These are phyloP conservation scores for Idaea aversata DNA, from an alignment of 2,888 invertebrate genomes.

Conservation along the genomic window DNA sequence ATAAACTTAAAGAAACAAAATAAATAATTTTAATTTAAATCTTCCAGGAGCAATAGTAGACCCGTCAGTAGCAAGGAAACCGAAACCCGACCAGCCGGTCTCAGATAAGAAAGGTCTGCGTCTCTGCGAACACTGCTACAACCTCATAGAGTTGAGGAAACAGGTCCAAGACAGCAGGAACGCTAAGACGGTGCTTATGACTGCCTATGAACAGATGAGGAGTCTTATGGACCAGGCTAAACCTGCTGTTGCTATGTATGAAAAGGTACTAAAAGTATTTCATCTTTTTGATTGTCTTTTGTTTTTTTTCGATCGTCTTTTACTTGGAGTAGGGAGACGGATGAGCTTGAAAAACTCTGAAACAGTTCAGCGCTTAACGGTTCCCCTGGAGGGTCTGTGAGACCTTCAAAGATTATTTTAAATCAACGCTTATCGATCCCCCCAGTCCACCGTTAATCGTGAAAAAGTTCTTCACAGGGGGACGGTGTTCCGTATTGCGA, in stretches of 20 bases:
- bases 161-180: constrained; percentile 90
- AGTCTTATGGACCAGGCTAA: constrained; percentile 87
- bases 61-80: constrained; percentile 58
- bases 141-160: constrained; percentile 88
- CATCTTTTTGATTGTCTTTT: too few relatives aligned
- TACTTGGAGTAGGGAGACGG: too few relatives aligned
- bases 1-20: too few relatives aligned
- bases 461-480: too few relatives aligned
- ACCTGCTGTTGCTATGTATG: constrained; percentile 83
- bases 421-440: too few relatives aligned
- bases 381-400: too few relatives aligned
- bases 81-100: constrained; percentile 53
- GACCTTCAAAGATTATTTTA: too few relatives aligned
- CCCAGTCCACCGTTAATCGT: too few relatives aligned
- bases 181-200: constrained; percentile 87
- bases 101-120: constrained; percentile 82
- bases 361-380: too few relatives aligned
- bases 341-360: too few relatives aligned
- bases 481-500: too few relatives aligned
- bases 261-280: constrained; percentile 72
- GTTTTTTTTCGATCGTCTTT: too few relatives aligned
- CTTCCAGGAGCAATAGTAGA: constrained; percentile 70
- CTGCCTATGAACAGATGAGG: constrained; percentile 91
- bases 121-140: constrained; percentile 88
- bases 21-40: not conserved